Conservation (phyloP, 2,797 vertebrate species). For the Mionectes olivaceus region DNA sequence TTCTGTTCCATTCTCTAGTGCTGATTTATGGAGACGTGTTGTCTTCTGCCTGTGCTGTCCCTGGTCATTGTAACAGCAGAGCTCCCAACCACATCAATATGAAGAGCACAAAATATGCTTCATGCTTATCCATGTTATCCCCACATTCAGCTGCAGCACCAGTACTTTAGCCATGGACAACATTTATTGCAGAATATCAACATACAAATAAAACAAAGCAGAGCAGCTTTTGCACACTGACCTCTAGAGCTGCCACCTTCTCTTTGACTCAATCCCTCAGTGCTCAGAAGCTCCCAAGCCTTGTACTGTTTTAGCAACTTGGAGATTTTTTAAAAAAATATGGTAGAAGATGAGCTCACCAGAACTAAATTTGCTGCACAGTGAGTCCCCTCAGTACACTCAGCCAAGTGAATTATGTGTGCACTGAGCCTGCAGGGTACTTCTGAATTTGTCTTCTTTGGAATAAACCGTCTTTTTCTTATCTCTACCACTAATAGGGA, state of each 20-base stretch:
- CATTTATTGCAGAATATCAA: neutral
- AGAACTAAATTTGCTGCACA: neutral
- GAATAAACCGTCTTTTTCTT: neutral
- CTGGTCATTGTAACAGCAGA: neutral
- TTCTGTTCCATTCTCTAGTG: neutral
- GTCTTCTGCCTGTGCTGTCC: neutral
- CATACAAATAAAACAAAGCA: neutral
- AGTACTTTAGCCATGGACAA: neutral
- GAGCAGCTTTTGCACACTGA: neutral
- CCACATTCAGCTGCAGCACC: neutral
- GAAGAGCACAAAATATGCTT: neutral
- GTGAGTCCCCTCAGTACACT: neutral
- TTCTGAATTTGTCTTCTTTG: neutral
- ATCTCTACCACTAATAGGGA: neutral
- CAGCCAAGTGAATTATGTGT: neutral
- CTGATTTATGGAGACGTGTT: neutral
- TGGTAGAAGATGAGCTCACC: neutral
- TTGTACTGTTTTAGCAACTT: constrained; percentile 5
- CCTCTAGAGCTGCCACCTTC: neutral
- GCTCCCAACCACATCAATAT: accelerated
- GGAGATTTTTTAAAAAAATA: neutral
- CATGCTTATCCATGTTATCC: neutral
- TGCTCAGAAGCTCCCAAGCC: neutral
- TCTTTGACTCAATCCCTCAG: neutral
- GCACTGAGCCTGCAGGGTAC: neutral